A percentile compares a stretch with the other conserved stretches of the same genome.
Conservation (phyloP, 2,113 vertebrate species). For the Chamaetylas fuelleborni region DNA sequence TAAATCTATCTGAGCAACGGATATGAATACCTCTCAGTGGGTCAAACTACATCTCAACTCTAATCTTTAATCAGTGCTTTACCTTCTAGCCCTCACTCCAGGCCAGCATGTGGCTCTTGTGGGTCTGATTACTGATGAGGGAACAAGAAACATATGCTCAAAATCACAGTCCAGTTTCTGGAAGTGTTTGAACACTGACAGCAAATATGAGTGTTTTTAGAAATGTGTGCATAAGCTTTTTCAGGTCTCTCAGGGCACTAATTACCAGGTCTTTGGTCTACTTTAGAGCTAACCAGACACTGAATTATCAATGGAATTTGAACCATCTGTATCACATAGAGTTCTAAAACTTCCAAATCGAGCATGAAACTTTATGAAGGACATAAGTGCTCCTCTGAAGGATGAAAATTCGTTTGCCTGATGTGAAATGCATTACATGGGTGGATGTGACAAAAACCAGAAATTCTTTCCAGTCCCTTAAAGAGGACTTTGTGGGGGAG, state of each 20-base stretch:
- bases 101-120: background rate
- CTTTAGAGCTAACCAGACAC: slow-evolving; percentile 45
- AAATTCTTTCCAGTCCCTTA: background rate
- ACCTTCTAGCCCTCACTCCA: background rate
- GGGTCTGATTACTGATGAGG: slow-evolving; percentile 38
- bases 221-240: slow-evolving; percentile 57
- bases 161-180: slow-evolving; percentile 64
- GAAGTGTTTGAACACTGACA: slow-evolving; percentile 64
- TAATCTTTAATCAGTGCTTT: background rate
- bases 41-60: background rate
- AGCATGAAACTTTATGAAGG: background rate
- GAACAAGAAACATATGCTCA: slow-evolving; percentile 61
- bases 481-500: background rate
- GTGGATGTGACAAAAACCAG: background rate
- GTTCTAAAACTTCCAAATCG: background rate
- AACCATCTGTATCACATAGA: slow-evolving; percentile 28
- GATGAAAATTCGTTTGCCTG: background rate
- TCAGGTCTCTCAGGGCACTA: slow-evolving; percentile 47
- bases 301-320: slow-evolving; percentile 52
- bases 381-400: background rate
- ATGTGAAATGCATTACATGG: background rate
- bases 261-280: slow-evolving; percentile 51
- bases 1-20: background rate
- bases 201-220: slow-evolving; percentile 51
- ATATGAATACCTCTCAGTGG: background rate